Evolutionary conservation across 2,888 invertebrate genomes (phyloP).

Genomic region (Theretra japonica): DNA sequence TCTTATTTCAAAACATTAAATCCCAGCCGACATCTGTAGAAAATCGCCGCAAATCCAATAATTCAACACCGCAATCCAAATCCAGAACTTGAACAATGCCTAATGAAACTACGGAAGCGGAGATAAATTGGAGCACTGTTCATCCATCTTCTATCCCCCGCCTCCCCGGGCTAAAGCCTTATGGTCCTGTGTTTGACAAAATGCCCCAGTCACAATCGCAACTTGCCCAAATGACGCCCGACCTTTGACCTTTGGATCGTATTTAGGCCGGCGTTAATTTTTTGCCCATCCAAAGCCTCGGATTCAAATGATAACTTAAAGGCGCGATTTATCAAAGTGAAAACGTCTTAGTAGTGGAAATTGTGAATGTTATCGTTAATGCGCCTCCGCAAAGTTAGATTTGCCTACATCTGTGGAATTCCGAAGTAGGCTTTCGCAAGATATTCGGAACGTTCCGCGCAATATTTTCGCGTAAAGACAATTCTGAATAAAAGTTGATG

Average conservation of each 20-base stretch:
- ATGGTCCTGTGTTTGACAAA: constrained; percentile 57
- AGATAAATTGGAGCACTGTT: constrained; percentile 17
- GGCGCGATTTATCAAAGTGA: constrained; percentile 41
- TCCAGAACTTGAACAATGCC: not conserved
- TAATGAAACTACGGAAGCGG: not conserved
- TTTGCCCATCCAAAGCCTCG: constrained; percentile 35
- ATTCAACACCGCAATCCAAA: not conserved
- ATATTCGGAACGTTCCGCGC: not conserved
- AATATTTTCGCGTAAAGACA: not conserved
- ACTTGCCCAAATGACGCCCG: constrained; percentile 32
- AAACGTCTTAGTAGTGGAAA: constrained; percentile 27
- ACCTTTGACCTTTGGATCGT: constrained; percentile 37
- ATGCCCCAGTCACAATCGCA: constrained; percentile 46
- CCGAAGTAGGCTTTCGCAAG: constrained; percentile 8
- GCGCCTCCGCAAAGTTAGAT: constrained; percentile 26
- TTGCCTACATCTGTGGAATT: constrained; percentile 28
- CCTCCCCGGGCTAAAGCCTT: constrained; percentile 47
- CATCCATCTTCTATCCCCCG: constrained; percentile 33
- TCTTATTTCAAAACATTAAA: no score
- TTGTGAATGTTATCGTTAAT: constrained; percentile 30
- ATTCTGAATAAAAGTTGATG: not conserved
- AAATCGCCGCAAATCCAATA: not conserved
- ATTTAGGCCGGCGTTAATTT: constrained; percentile 34
- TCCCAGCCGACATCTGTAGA: not conserved
- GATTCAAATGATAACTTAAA: constrained; percentile 42